Percentiles rank a stretch among this genome's conserved stretches.
phyloP scores from a whole-genome alignment of 35 echinoderm and acorn worm genomes.

The Ptychodera flava region DNA sequence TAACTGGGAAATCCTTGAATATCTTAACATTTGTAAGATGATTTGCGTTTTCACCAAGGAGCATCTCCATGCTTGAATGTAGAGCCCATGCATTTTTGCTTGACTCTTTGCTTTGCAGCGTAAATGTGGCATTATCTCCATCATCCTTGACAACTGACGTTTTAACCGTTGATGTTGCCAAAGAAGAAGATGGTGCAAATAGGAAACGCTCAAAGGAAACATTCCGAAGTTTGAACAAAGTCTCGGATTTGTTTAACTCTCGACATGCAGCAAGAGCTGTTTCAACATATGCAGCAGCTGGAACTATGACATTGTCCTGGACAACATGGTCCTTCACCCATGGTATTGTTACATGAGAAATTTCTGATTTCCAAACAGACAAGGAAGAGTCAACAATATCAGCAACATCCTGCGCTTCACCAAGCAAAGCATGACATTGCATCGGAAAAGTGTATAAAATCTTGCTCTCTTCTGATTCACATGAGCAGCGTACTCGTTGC shows the following conservation, averaged over 20 bases:
- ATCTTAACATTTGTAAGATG: neutral
- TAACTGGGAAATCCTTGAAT: neutral
- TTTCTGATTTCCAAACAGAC: slow-evolving; percentile 19
- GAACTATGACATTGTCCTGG: slow-evolving; percentile 20
- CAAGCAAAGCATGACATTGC: slow-evolving; percentile 21
- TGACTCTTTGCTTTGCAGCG: neutral
- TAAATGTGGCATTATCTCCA: neutral
- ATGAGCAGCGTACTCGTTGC: neutral
- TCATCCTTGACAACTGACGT: slow-evolving; percentile 15
- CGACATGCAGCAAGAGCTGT: slow-evolving; percentile 27
- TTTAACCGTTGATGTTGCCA: neutral
- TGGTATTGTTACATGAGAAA: slow-evolving; percentile 12
- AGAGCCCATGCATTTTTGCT: slow-evolving; percentile 17
- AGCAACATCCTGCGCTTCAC: slow-evolving; percentile 4
- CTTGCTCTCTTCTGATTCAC: neutral
- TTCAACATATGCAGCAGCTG: slow-evolving; percentile 42
- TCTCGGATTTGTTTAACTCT: neutral
- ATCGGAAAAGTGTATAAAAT: neutral
- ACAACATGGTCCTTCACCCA: slow-evolving; percentile 47
- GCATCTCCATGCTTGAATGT: slow-evolving; percentile 10
- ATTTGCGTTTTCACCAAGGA: neutral
- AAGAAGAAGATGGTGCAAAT: slow-evolving; percentile 14
- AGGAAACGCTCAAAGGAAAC: slow-evolving; percentile 30
- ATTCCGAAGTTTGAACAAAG: neutral
- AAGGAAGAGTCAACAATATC: neutral